A percentile compares a stretch with the other conserved stretches of the same genome.
These are phyloP conservation scores for Sebastes schlegelii DNA, from an alignment of 2,113 vertebrate genomes.

Conservation along the genomic window DNA sequence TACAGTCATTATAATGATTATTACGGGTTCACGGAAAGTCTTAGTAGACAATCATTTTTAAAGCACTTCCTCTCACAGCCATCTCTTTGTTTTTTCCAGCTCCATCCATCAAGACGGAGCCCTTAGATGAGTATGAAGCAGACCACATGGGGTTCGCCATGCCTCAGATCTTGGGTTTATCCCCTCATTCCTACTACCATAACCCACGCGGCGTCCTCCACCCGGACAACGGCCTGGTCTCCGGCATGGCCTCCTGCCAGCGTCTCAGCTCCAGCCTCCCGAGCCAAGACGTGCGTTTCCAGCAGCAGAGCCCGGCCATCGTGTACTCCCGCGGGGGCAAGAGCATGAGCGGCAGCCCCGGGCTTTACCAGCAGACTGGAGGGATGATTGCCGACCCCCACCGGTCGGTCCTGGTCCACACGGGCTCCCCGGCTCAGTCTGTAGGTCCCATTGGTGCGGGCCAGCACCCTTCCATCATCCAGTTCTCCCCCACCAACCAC, in stretches of 20 bases:
- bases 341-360: conserved; percentile 87
- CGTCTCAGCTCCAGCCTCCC: conserved; percentile 88
- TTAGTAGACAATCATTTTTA: background rate
- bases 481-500: conserved; percentile 93
- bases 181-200: conserved; percentile 91
- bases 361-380: conserved; percentile 87
- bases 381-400: conserved; percentile 89
- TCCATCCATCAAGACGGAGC: conserved; percentile 97
- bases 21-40: background rate
- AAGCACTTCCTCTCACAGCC: background rate
- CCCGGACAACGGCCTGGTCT: conserved; percentile 88
- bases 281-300: conserved; percentile 86
- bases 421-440: conserved; percentile 88
- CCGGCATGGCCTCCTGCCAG: conserved; percentile 92
- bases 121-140: conserved; percentile 92
- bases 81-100: conserved; percentile 76
- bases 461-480: conserved; percentile 93
- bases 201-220: conserved; percentile 85
- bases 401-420: conserved; percentile 93
- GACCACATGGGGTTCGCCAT: conserved; percentile 88
- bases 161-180: conserved; percentile 89
- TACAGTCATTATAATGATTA: background rate
- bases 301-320: conserved; percentile 90
- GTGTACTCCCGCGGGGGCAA: conserved; percentile 90
- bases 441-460: conserved; percentile 58